These are phyloP conservation scores for Tetranychus piercei DNA, from an alignment of 2,888 invertebrate species.

Conservation along the genomic window DNA sequence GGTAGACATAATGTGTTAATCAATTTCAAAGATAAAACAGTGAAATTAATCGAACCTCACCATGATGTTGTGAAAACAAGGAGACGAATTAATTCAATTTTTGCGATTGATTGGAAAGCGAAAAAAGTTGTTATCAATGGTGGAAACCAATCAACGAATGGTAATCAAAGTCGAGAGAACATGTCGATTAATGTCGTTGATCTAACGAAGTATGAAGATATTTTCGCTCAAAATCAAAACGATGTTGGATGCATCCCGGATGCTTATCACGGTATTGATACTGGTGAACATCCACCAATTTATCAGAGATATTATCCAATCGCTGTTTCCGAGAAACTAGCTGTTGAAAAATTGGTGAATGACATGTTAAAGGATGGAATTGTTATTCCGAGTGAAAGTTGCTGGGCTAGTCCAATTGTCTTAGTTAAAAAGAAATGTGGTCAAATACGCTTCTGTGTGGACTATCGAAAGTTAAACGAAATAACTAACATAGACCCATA, in stretches of 20 bases:
- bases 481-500: background rate
- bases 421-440: constrained; percentile 3
- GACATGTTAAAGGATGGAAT: constrained; percentile 4
- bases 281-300: background rate
- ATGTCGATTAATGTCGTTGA: background rate
- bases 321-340: background rate
- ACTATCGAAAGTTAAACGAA: constrained; percentile 2
- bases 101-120: no score
- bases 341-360: background rate
- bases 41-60: no score
- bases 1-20: no score
- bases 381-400: background rate
- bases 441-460: constrained; percentile 1
- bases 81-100: no score
- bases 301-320: background rate
- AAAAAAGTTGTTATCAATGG: no score
- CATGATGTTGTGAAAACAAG: no score
- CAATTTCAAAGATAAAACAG: no score
- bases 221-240: background rate
- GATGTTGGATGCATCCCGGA: background rate
- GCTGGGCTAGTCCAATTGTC: background rate
- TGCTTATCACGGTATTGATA: background rate
- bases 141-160: no score
- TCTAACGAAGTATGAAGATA: background rate
- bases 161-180: no score